Evolutionary conservation across 2,888 invertebrate species (phyloP), one percentile per base, ranked within the genome.

Genomic region (Anarsia innoxiella): DNA sequence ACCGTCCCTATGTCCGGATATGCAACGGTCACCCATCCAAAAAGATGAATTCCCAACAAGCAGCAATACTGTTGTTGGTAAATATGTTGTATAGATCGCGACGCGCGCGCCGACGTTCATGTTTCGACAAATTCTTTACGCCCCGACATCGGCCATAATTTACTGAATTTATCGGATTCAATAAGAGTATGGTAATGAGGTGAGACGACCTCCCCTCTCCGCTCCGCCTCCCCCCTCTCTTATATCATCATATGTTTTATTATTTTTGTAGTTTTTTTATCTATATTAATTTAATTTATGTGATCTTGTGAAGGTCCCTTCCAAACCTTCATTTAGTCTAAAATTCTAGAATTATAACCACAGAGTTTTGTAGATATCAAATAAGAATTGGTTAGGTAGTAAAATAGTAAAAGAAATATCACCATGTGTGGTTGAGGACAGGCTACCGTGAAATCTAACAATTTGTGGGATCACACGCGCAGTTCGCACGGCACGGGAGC

Each of bases 111-210:
- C 32, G 26, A 5, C 12, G 35, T 9, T 19, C n/a, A 35, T 36
- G 27, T 19, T 28, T 35, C 27, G 36, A 39, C 31, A 39, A 34
- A 39, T 38, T 38, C 28, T 16, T 23, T 38, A 19, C 27, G 26
- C 25, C 14, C 36, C 9, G 12, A 29, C 36, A 12, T 12, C 1
- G 12, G 23, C 23, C 37, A 25, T 37, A 40, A 31, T 16, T 40
- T 36, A 37, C 12, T 23, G 11, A 30, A 25, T 40, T 40, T 37
- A 35, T 31, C 26, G 33, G 23, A 32, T 40, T 40, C 40, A 40
- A 40, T 40, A 29, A 40, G 31, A 19, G 32, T 33, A 40, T 36
- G 40, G 25, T 40, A 40, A 40, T 40, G 32, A 29, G 36, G n/a
- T n/a, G n/a, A n/a, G n/a, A n/a, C 25, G 29, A 13, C 11, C 12